These are phyloP conservation scores for Chrysolina haemoptera DNA, from an alignment of 2,888 invertebrate genomes.

Conservation along the genomic window DNA sequence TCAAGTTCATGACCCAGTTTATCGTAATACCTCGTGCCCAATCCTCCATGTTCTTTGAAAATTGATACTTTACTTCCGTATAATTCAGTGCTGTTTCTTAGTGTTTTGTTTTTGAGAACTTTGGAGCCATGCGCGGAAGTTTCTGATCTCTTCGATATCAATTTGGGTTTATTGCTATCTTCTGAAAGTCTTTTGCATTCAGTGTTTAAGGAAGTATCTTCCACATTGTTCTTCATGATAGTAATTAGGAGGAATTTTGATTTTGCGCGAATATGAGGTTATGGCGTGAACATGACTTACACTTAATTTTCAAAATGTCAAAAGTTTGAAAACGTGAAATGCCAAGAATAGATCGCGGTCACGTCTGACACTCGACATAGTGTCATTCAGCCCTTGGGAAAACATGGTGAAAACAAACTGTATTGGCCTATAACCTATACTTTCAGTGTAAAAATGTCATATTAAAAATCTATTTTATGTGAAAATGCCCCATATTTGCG, in stretches of 20 bases:
- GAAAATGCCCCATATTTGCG: too few relatives aligned
- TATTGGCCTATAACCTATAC: too few relatives aligned
- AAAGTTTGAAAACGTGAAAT: neutral
- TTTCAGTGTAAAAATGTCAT: too few relatives aligned
- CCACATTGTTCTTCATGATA: neutral
- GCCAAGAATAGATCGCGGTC: too few relatives aligned
- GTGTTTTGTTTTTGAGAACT: constrained; percentile 18
- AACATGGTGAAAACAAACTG: too few relatives aligned
- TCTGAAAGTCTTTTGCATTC: neutral
- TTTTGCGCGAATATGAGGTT: neutral
- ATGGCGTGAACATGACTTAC: neutral
- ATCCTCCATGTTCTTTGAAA: constrained; percentile 54
- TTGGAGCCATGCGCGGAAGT: neutral
- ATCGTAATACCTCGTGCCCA: constrained; percentile 59
- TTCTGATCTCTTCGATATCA: neutral
- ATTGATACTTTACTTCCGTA: constrained; percentile 39
- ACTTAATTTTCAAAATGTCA: neutral
- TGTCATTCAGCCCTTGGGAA: too few relatives aligned
- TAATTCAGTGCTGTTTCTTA: constrained; percentile 28
- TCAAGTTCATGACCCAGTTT: constrained; percentile 54
- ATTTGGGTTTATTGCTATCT: neutral
- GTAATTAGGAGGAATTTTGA: neutral
- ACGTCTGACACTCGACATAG: too few relatives aligned
- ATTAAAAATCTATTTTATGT: too few relatives aligned
- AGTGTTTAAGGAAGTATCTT: neutral